Conservation (phyloP, 1,140 invertebrate genomes). For the Dolichoris vasculosae region DNA sequence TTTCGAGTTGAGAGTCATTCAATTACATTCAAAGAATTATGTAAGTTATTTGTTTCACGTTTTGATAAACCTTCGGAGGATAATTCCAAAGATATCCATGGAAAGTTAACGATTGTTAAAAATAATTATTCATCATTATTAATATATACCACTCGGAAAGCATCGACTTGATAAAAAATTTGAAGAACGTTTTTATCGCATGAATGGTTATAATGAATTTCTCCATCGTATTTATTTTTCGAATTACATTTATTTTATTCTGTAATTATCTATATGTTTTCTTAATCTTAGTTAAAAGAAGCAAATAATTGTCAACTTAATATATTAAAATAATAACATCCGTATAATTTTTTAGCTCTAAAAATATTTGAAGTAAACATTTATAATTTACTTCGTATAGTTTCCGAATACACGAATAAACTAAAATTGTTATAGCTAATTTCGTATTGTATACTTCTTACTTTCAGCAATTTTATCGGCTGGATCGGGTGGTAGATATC, state of each 20-base stretch:
- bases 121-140: neutral
- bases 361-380: too few relatives aligned
- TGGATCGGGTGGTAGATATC: slow-evolving; percentile 81
- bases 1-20: neutral
- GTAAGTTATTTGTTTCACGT: neutral
- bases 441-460: slow-evolving; percentile 51
- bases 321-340: too few relatives aligned
- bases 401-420: neutral
- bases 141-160: neutral
- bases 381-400: too few relatives aligned
- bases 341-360: too few relatives aligned
- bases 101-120: neutral
- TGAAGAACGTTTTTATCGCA: neutral
- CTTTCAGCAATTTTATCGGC: slow-evolving; percentile 76
- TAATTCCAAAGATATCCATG: neutral
- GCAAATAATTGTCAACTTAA: too few relatives aligned
- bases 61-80: neutral
- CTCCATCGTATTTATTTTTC: too few relatives aligned
- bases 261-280: too few relatives aligned
- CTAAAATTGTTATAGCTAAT: neutral
- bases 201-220: neutral
- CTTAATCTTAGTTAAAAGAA: too few relatives aligned
- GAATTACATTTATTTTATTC: too few relatives aligned
- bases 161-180: neutral
- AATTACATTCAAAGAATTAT: neutral